Base-by-base conservation (phyloP, 2,797 vertebrate species). In the Macrochelys suwanniensis region DNA sequence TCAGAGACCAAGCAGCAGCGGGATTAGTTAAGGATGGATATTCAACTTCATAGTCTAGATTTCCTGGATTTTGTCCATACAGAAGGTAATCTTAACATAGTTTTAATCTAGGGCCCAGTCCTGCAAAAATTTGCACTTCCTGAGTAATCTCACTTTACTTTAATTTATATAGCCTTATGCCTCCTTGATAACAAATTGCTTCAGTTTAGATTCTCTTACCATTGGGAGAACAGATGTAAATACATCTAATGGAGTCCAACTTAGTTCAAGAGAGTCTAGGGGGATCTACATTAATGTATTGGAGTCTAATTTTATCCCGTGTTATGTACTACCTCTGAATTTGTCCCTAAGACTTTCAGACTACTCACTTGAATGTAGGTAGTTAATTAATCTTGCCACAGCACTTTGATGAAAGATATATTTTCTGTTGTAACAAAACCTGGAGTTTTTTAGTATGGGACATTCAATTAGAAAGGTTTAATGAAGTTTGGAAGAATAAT, bases 271-370 rank as follows among this genome's bases (percentile, higher is more conserved):
- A 87, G 5, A 31, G 49, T 50, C 85, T 78, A 21, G 86, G 1
- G 8, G 57, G 68, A 88, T 56, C 1, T 47, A 77, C 77, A 74
- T 37, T 71, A 42, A 77, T 45, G 1, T 23, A 56, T 17, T 0
- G 47, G 84, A 17, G 1, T 77, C 6, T 51, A 57, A 0, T 0
- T 45, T 31, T 71, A 84, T 87, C 26, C 0, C 17, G 53, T 65
- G 83, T 61, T 9, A 83, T 81, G 13, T 61, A 33, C 2, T 11
- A 77, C 4, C n/a, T 49, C 2, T 28, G 65, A 84, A 78, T 79
- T 94, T 37, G 17, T 16, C 57, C 7, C 11, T 59, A 54, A 74
- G 2, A 74, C 85, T 86, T 96, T 86, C 21, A 13, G 61, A n/a
- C 17, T 13, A 59, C 2, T 21, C 84, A 19, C 4, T 37, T 68